phyloP scores from a whole-genome alignment of 2,888 invertebrate species.

The Melikaiella ostensackeni region DNA sequence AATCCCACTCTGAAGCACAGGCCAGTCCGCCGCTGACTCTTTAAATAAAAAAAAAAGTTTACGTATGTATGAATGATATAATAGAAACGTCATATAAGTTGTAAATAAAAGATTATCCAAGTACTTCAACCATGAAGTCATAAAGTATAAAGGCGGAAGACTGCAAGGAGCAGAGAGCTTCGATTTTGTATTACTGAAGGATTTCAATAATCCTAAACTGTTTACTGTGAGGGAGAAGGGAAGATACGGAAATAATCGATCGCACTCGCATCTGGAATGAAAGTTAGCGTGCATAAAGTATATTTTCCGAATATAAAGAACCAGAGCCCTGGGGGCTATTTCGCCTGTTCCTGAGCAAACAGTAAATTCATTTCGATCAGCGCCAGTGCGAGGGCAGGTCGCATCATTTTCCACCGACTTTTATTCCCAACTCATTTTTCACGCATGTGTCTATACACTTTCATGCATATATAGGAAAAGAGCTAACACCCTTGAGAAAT shows the following conservation, averaged over 20 bases:
- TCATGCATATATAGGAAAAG: constrained; percentile 21
- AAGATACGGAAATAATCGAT: constrained; percentile 24
- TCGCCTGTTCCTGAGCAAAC: constrained; percentile 60
- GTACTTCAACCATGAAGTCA: background rate
- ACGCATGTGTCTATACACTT: constrained; percentile 20
- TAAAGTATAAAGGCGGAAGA: background rate
- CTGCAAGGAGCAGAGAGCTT: constrained; percentile 4
- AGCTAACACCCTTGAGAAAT: constrained; percentile 31
- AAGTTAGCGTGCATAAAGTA: constrained; percentile 53
- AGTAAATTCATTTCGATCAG: constrained; percentile 68
- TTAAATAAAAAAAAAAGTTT: too few species aligned
- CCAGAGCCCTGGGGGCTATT: constrained; percentile 53
- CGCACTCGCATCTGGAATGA: constrained; percentile 45
- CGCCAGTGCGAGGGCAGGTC: constrained; percentile 45
- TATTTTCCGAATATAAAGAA: constrained; percentile 55
- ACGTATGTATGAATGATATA: background rate
- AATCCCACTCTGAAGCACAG: too few species aligned
- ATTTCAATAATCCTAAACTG: constrained; percentile 57
- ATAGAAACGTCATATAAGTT: background rate
- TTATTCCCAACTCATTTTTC: constrained; percentile 45
- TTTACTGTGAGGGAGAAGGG: constrained; percentile 45
- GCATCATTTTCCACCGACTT: constrained; percentile 57
- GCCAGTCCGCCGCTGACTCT: too few species aligned
- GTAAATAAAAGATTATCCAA: background rate
- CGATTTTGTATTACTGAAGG: constrained; percentile 32